These are phyloP conservation scores for Eretmocerus hayati DNA, from an alignment of 2,888 invertebrate species.

Conservation along the genomic window DNA sequence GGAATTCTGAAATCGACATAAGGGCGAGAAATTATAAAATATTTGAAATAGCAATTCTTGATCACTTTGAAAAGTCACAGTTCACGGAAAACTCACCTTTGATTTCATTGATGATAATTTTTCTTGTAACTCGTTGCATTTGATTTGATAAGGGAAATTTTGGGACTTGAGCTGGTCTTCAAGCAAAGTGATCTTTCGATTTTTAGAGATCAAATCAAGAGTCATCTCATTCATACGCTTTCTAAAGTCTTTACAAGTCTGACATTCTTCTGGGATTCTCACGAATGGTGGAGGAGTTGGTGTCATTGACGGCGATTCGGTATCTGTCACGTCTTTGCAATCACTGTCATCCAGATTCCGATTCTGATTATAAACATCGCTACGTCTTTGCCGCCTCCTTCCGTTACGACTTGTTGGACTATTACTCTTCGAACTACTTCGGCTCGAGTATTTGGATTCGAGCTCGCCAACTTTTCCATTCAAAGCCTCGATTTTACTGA, in stretches of 20 bases:
- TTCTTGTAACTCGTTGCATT: conserved; percentile 36
- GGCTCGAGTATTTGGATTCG: conserved; percentile 23
- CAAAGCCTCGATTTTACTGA: conserved; percentile 20
- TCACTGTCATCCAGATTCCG: conserved; percentile 26
- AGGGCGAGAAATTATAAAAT: background rate
- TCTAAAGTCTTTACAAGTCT: conserved; percentile 21
- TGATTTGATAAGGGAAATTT: conserved; percentile 36
- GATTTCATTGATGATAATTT: conserved; percentile 24
- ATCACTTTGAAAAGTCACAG: conserved; percentile 5
- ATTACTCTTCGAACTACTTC: conserved; percentile 27
- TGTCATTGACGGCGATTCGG: conserved; percentile 13
- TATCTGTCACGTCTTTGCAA: conserved; percentile 13
- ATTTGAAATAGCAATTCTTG: background rate
- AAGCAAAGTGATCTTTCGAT: conserved; percentile 35
- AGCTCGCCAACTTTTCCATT: conserved; percentile 23
- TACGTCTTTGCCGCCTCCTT: conserved; percentile 28
- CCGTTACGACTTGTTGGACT: conserved; percentile 28
- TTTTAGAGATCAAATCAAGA: conserved; percentile 33
- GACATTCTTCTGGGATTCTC: conserved; percentile 13
- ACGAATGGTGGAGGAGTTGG: conserved; percentile 10
- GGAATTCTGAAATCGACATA: conserved; percentile 20
- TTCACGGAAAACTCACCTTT: conserved; percentile 27
- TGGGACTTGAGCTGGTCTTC: conserved; percentile 36
- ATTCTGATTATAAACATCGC: conserved; percentile 32
- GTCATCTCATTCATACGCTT: conserved; percentile 33